phyloP scores from a whole-genome alignment of 1,140 invertebrate species.

The Lanistes nyassanus region DNA sequence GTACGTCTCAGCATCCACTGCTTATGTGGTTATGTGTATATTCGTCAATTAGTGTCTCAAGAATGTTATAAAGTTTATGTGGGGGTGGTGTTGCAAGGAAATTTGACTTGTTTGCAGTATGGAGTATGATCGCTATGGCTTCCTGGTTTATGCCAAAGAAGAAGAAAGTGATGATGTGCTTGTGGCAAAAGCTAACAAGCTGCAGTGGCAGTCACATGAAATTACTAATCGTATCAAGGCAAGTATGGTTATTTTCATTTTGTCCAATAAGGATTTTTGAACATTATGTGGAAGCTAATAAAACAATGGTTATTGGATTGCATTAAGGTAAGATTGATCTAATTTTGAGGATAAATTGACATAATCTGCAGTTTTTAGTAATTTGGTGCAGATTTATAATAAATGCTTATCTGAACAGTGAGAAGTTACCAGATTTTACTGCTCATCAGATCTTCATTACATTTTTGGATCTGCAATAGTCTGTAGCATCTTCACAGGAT shows the following conservation, averaged over 20 bases:
- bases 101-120: constrained; percentile 26
- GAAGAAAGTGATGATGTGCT: constrained; percentile 52
- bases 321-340: neutral
- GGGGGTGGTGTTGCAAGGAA: no score
- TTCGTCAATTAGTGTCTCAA: no score
- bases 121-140: constrained; percentile 59
- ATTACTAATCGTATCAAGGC: constrained; percentile 55
- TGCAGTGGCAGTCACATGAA: constrained; percentile 59
- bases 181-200: constrained; percentile 50
- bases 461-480: no score
- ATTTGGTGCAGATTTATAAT: no score
- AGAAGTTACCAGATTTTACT: no score
- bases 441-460: neutral
- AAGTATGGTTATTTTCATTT: no score
- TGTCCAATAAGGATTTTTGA: neutral
- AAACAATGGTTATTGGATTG: neutral
- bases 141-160: constrained; percentile 37
- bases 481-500: no score
- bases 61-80: no score
- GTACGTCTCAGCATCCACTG: no score
- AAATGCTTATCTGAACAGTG: no score
- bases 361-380: no score
- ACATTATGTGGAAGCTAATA: neutral
- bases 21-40: no score
- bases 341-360: neutral